Evolutionary conservation across 2,797 vertebrate species (phyloP), one percentile per base, ranked within the genome.

Genomic region (Onychomys leucogaster): DNA sequence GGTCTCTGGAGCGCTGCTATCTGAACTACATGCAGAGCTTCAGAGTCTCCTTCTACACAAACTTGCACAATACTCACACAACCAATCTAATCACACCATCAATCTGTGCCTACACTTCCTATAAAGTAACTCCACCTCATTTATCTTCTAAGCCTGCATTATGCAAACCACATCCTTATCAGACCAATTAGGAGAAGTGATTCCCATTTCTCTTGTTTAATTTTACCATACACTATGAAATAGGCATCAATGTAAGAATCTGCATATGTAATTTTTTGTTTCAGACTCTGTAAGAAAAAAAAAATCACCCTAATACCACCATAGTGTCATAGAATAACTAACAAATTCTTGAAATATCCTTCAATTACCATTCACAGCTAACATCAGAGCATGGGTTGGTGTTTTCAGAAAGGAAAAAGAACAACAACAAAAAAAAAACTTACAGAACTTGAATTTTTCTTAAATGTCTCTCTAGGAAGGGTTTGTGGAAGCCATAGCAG

Each of bases 31-130:
- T 96, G 95, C 97, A 93, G 95, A 97, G 97, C 81, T 91, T 97
- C 95, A 93, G 81, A 97, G 81, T 97, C 13, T 23, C 95, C 81
- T 96, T 80, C 90, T 87, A 97, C 71, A 95, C 97, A 95, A 98
- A 98, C 98, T 98, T 98, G 98, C 95, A 34, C 96, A 98, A 97
- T 96, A 97, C 98, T 97, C 92, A 96, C 80, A 98, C 98, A 98
- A 97, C 97, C 97, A 97, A 94, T 98, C 98, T 98, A 98, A 99
- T 98, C 98, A 98, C 98, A 97, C 96, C 97, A 98, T 98, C 97
- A 94, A 97, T 98, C 97, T 98, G 94, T 97, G 97, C 94, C 96
- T 94, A 96, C 71, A 93, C 37, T 93, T 97, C 96, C 95, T 94
- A 97, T 96, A 89, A 97, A 97, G 95, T 97, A 98, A 98, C 97